Percentiles rank a stretch among this genome's conserved stretches.
phyloP scores from a whole-genome alignment of 2,888 invertebrate species.

The Tenthredo mesomela region DNA sequence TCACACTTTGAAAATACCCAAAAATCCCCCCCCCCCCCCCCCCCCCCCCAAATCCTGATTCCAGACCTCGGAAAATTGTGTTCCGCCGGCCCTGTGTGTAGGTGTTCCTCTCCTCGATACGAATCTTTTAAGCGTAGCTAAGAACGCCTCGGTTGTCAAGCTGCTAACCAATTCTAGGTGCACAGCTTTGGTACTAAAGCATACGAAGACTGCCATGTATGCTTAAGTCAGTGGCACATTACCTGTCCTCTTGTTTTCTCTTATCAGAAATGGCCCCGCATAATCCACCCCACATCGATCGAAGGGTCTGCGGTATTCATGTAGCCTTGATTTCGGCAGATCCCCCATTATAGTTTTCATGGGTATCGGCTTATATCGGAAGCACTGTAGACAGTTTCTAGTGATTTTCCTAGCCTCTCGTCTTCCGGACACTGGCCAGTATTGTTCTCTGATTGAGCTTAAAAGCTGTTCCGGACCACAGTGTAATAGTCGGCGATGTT shows the following conservation, averaged over 20 bases:
- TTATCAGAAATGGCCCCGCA: conserved; percentile 59
- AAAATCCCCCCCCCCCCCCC: too few relatives aligned
- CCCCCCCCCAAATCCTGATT: too few relatives aligned
- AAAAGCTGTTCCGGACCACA: not conserved
- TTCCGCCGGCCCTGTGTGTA: too few relatives aligned
- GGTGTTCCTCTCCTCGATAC: conserved; percentile 56
- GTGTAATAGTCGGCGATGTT: not conserved
- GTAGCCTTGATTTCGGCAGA: conserved; percentile 60
- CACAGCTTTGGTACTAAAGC: conserved; percentile 66
- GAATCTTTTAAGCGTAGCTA: conserved; percentile 57
- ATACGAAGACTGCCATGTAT: conserved; percentile 68
- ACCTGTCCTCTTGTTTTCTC: conserved; percentile 59
- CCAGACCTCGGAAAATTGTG: too few relatives aligned
- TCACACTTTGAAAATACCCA: too few relatives aligned
- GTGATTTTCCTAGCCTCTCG: conserved; percentile 58
- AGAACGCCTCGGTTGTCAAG: too few relatives aligned
- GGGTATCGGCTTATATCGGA: conserved; percentile 45
- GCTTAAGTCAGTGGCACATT: conserved; percentile 63
- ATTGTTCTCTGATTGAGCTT: conserved; percentile 47
- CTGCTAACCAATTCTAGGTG: conserved; percentile 63
- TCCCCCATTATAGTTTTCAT: conserved; percentile 68
- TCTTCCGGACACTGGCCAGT: conserved; percentile 64
- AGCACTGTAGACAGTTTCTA: not conserved
- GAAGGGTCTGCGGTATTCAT: conserved; percentile 62
- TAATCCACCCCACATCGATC: conserved; percentile 55